A percentile compares a stretch with the other conserved stretches of the same genome.
These are phyloP conservation scores for Marcusenius ussheri DNA, from an alignment of 2,113 vertebrate genomes.

Conservation along the genomic window DNA sequence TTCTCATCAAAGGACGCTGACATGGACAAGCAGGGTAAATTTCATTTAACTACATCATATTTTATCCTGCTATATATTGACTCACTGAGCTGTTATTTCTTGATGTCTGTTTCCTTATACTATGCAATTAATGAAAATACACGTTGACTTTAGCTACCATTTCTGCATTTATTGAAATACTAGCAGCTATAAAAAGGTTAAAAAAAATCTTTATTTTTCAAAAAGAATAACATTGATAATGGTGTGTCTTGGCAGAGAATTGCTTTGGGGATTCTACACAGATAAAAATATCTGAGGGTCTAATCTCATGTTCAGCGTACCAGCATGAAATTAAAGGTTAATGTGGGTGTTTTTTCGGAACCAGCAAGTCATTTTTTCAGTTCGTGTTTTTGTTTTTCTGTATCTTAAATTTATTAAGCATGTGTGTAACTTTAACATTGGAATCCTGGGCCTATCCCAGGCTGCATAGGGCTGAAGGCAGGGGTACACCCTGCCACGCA, in stretches of 20 bases:
- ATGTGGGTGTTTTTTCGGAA: neutral
- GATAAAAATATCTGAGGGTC: neutral
- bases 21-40: constrained; percentile 45
- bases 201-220: neutral
- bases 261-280: neutral
- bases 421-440: neutral
- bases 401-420: neutral
- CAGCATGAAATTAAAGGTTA: neutral
- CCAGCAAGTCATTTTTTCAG: neutral
- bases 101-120: neutral
- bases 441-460: neutral
- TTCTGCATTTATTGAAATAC: neutral
- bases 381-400: neutral
- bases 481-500: neutral
- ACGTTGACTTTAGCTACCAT: neutral
- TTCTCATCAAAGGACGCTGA: constrained; percentile 39
- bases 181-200: neutral
- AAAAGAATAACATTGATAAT: neutral
- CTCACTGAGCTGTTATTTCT: neutral
- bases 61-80: neutral
- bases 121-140: neutral
- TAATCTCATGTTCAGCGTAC: neutral
- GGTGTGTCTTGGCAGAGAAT: neutral
- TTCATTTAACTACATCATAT: neutral
- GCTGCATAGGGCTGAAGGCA: neutral